Evolutionary conservation across 2,113 vertebrate species (phyloP).

Genomic region (Lampris incognitus): DNA sequence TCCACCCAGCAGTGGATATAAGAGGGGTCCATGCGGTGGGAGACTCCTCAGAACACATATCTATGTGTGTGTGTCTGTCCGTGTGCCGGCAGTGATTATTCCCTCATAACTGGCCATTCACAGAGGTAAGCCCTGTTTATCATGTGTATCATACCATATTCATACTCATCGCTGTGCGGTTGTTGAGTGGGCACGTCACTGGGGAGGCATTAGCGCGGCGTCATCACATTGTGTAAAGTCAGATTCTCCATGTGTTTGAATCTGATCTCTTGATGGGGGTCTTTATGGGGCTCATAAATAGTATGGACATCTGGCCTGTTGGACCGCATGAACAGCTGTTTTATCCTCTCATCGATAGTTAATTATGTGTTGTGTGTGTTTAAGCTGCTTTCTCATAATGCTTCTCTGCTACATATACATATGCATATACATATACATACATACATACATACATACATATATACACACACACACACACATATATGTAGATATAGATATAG

Average conservation of each 20-base stretch:
- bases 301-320: not conserved
- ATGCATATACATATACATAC: too few species aligned
- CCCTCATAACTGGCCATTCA: constrained; percentile 41
- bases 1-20: constrained; percentile 77
- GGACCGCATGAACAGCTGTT: not conserved
- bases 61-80: constrained; percentile 47
- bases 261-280: not conserved
- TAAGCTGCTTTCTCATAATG: not conserved
- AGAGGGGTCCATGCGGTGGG: constrained; percentile 68
- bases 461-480: too few species aligned
- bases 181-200: too few species aligned
- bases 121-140: constrained; percentile 63
- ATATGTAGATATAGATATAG: too few species aligned
- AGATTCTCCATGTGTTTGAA: not conserved
- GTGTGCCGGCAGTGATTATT: constrained; percentile 64
- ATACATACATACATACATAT: too few species aligned
- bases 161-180: too few species aligned
- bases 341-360: not conserved
- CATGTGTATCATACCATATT: too few species aligned
- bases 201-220: too few species aligned
- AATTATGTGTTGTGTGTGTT: not conserved
- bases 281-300: not conserved
- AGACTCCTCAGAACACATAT: constrained; percentile 64
- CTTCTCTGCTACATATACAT: not conserved
- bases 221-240: not conserved